These are phyloP conservation scores for Callinectes sapidus DNA, from an alignment of 2,888 invertebrate genomes.

Conservation along the genomic window DNA sequence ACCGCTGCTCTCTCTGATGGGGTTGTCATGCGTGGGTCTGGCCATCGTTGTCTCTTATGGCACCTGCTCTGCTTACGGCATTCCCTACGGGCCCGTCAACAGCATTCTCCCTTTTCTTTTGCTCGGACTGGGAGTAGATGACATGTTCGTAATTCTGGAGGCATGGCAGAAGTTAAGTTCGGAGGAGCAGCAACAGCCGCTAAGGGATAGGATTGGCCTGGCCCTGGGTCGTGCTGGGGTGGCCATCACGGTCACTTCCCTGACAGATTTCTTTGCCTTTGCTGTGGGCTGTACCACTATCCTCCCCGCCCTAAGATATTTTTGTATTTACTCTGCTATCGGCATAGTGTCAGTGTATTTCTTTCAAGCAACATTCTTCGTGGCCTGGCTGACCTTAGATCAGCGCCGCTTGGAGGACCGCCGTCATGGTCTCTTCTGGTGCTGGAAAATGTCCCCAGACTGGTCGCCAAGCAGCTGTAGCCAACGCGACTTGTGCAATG, in stretches of 20 bases:
- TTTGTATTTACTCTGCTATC: conserved; percentile 87
- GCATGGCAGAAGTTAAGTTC: conserved; percentile 81
- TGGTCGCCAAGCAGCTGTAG: conserved; percentile 79
- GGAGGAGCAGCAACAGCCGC: conserved; percentile 74
- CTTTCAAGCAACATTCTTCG: conserved; percentile 87
- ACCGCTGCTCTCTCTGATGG: conserved; percentile 82
- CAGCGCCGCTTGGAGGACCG: conserved; percentile 77
- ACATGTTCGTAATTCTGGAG: conserved; percentile 90
- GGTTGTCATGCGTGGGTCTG: conserved; percentile 84
- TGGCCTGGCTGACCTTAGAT: conserved; percentile 86
- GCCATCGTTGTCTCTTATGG: conserved; percentile 85
- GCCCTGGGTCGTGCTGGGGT: conserved; percentile 88
- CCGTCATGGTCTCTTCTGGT: conserved; percentile 83
- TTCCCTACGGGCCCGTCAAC: conserved; percentile 88
- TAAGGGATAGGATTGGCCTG: conserved; percentile 82
- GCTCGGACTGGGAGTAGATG: conserved; percentile 87
- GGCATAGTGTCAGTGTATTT: conserved; percentile 86
- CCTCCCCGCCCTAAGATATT: conserved; percentile 87
- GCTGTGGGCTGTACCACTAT: conserved; percentile 87
- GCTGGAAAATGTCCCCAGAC: conserved; percentile 80
- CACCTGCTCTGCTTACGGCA: conserved; percentile 83
- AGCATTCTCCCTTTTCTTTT: conserved; percentile 88
- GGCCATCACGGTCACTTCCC: conserved; percentile 88
- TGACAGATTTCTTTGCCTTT: conserved; percentile 88
- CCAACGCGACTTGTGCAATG: conserved; percentile 80